Base-by-base conservation (phyloP, 1,140 invertebrate genomes). In the Probaryconus sp. region DNA sequence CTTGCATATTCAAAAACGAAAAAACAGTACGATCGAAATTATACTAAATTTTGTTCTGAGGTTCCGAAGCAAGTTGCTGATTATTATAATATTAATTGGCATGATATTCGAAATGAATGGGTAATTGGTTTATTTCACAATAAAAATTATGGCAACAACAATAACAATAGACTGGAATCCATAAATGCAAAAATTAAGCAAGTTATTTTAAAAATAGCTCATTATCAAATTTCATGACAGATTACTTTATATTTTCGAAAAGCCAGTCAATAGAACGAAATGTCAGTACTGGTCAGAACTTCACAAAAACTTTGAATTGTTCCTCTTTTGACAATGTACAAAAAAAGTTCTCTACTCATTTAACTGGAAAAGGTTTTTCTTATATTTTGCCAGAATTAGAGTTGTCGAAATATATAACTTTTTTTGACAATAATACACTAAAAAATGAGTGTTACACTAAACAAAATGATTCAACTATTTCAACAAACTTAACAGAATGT, bases 71-170 rank as follows among this genome's bases (percentile, higher is more conserved):
- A 20, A 35, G 14, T 18, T 21, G 3, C 33, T 1, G 9, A 47
- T 11, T 35, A 50, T 20, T 50, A 7, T 35, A 33, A 50, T 13
- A 18, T 13, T 3, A 50, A 50, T 11, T 48, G 45, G 45, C 45
- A 48, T 18, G 14, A 31, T 4, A 30, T 48, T 2, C 13, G n/a
- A 18, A 6, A 30, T 2, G 26, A 48, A 5, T 48, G 45, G 45
- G 45, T 48, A 10, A 2, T 33, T 18, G 31, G 47, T n/a, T 50
- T 35, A 1, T 4, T 50, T 3, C 2, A 21, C 5, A 14, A 33
- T 2, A 3, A 16, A 3, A 50, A 33, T 21, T 50, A 11, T 1
- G 9, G 14, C 1, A 50, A 50, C 24, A 1, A 14, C 11, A 50
- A 28, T 4, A 50, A 50, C n/a, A 50, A 50, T 21, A 2, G 47